Conservation (phyloP, 2,888 invertebrate species). For the Diaphora mendica region DNA sequence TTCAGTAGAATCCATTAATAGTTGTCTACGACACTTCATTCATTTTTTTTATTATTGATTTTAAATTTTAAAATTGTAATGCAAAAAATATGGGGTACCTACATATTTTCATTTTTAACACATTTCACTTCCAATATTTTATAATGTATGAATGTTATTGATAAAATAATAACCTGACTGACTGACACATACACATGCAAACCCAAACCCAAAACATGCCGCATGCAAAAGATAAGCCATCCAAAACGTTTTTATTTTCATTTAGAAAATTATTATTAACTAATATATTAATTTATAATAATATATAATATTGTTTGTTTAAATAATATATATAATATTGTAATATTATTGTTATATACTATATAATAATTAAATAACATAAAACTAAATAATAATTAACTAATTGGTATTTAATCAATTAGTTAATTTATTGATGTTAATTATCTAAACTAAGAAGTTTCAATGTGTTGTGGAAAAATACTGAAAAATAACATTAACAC, state of each 20-base stretch:
- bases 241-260: conserved; percentile 1
- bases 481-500: conserved; percentile 16
- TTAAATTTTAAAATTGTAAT: neutral
- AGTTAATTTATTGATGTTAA: conserved; percentile 10
- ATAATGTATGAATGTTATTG: neutral
- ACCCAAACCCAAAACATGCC: conserved; percentile 39
- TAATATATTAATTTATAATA: too few species aligned
- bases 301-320: too few species aligned
- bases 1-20: neutral
- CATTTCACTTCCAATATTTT: too few species aligned
- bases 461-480: neutral
- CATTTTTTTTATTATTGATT: too few species aligned
- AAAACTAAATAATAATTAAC: too few species aligned
- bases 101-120: neutral
- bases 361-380: too few species aligned
- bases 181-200: conserved; percentile 14
- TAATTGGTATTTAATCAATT: conserved; percentile 5
- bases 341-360: too few species aligned
- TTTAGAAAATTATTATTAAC: too few species aligned
- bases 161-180: neutral
- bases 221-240: conserved; percentile 30
- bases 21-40: neutral
- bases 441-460: neutral
- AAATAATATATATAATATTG: too few species aligned
- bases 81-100: neutral